phyloP scores from a whole-genome alignment of 1,140 invertebrate species.

The Zaprionus inermis region DNA sequence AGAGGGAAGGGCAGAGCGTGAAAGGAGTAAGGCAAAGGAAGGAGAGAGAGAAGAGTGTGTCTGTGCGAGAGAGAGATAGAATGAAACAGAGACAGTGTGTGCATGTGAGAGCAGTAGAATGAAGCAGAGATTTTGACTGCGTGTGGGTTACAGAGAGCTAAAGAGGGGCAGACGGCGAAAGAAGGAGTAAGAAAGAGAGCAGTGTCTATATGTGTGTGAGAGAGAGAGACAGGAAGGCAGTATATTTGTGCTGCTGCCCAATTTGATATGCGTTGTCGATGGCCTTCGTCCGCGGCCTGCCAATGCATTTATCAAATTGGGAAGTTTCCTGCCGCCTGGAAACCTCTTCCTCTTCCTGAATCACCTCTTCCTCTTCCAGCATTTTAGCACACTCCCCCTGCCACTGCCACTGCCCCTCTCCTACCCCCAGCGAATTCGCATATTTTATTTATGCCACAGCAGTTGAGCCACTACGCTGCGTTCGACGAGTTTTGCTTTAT shows the following conservation, averaged over 20 bases:
- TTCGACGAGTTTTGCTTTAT: constrained; percentile 71
- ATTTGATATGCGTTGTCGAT: constrained; percentile 74
- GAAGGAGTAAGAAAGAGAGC: no score
- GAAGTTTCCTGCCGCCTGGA: constrained; percentile 50
- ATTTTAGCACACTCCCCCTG: background rate
- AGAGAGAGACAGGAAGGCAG: no score
- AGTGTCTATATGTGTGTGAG: background rate
- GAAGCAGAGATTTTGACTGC: background rate
- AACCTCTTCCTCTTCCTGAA: background rate
- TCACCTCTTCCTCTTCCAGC: background rate
- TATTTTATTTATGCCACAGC: constrained; percentile 35
- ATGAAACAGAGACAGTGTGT: background rate
- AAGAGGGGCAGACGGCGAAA: no score
- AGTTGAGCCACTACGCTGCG: constrained; percentile 22
- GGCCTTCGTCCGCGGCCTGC: constrained; percentile 43
- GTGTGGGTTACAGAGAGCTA: no score
- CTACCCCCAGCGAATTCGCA: constrained; percentile 6
- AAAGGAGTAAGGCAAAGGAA: background rate
- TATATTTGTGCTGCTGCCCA: constrained; percentile 34
- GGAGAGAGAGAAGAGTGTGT: background rate
- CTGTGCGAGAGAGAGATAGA: background rate
- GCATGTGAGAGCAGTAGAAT: background rate
- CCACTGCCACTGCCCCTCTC: background rate
- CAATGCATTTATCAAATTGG: constrained; percentile 73
- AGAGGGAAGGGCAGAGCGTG: background rate